phyloP scores from a whole-genome alignment of 2,797 vertebrate species.

The Serranus cabrilla region DNA sequence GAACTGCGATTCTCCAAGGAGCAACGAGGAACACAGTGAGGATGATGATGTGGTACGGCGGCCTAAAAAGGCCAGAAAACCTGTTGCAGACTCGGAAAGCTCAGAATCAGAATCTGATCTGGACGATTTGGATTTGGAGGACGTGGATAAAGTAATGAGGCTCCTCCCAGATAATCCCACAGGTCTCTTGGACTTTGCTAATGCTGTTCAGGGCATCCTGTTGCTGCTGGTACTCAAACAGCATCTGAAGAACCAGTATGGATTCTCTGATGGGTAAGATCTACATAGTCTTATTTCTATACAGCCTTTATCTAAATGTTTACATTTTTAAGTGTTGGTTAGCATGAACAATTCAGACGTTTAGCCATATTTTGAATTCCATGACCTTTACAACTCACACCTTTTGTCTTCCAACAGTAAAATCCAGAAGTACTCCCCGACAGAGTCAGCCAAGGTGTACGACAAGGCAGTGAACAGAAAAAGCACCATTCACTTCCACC shows the following conservation, averaged over 20 bases:
- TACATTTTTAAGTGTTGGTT: background rate
- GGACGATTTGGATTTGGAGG: constrained; percentile 91
- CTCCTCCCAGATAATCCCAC: constrained; percentile 92
- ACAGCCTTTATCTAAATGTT: background rate
- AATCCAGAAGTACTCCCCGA: constrained; percentile 99
- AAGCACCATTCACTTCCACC: constrained; percentile 91
- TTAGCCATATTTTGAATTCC: background rate
- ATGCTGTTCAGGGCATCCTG: constrained; percentile 97
- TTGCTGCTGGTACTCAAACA: constrained; percentile 97
- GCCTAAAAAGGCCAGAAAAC: constrained; percentile 88
- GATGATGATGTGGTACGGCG: constrained; percentile 84
- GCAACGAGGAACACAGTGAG: constrained; percentile 67
- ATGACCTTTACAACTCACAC: background rate
- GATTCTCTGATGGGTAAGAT: constrained; percentile 95
- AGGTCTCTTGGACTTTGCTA: constrained; percentile 95
- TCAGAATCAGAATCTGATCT: constrained; percentile 90
- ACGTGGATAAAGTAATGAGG: constrained; percentile 93
- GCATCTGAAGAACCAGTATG: constrained; percentile 97
- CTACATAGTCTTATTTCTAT: background rate
- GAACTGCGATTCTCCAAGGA: constrained; percentile 77
- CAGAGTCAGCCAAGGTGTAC: constrained; percentile 98
- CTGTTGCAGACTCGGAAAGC: constrained; percentile 81
- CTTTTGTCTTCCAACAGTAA: constrained; percentile 86
- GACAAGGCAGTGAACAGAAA: constrained; percentile 98
- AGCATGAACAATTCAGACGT: constrained; percentile 11